These are phyloP conservation scores for Drosophila navojoa DNA, from an alignment of 1,140 invertebrate species.

Conservation along the genomic window DNA sequence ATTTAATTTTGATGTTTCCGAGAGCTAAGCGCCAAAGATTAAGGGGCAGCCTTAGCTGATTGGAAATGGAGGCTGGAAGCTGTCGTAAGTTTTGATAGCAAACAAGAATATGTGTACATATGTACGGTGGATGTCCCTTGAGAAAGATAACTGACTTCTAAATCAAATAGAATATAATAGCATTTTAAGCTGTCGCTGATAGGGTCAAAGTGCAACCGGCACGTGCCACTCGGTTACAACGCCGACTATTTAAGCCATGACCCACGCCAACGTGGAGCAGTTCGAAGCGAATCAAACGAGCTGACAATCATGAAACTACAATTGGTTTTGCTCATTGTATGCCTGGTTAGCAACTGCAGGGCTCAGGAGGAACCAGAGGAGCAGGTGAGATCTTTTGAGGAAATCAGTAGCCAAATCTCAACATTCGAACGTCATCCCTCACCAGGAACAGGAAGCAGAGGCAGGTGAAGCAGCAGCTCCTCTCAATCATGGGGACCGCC, in stretches of 20 bases:
- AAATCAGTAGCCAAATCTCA: neutral
- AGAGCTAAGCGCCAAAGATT: neutral
- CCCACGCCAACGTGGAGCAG: slow-evolving; percentile 11
- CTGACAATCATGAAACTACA: slow-evolving; percentile 34
- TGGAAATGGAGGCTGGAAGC: neutral
- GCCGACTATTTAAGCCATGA: slow-evolving; percentile 25
- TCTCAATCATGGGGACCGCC: neutral
- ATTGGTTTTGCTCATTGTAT: slow-evolving; percentile 24
- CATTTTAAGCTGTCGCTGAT: slow-evolving; percentile 14
- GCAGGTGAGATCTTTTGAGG: neutral
- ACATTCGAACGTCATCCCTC: neutral
- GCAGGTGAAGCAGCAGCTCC: neutral
- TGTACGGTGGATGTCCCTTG: neutral
- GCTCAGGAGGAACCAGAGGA: neutral
- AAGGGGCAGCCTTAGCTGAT: neutral
- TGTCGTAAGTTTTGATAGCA: neutral
- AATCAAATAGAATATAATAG: slow-evolving; percentile 13
- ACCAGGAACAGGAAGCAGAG: neutral
- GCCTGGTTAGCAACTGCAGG: slow-evolving; percentile 1
- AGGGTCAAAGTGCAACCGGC: slow-evolving; percentile 5
- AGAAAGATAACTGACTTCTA: neutral
- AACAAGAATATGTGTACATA: neutral
- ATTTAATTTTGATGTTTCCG: neutral
- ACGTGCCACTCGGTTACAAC: slow-evolving; percentile 6
- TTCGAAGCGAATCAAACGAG: neutral